Conservation (phyloP, 1,140 invertebrate genomes). For the Sycobia sp. region DNA sequence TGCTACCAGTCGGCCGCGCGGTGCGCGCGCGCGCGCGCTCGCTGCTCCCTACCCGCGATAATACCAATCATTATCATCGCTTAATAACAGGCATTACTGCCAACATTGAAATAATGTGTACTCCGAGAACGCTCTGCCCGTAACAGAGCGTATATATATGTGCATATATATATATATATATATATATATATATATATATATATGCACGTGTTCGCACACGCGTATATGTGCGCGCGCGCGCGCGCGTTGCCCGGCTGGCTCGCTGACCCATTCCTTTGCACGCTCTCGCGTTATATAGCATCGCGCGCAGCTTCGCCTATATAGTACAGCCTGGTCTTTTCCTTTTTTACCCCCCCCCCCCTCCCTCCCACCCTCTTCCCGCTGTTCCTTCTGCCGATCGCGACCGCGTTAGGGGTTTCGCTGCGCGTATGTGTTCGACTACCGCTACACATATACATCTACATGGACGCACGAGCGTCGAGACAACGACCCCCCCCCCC, state of each 20-base stretch:
- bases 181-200: no score
- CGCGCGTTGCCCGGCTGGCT: slow-evolving; percentile 46
- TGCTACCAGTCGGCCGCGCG: slow-evolving; percentile 58
- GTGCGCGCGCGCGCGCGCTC: slow-evolving; percentile 46
- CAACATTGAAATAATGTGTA: slow-evolving; percentile 63
- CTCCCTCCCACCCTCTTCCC: slow-evolving; percentile 12
- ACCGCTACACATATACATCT: no score
- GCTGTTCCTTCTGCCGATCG: not conserved
- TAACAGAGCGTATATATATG: slow-evolving; percentile 24
- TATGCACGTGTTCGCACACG: slow-evolving; percentile 8
- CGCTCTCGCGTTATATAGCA: slow-evolving; percentile 20
- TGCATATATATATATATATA: no score
- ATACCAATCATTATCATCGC: slow-evolving; percentile 65
- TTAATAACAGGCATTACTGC: slow-evolving; percentile 65
- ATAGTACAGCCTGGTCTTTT: no score
- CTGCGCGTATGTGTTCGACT: no score
- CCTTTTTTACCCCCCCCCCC: slow-evolving; percentile 23
- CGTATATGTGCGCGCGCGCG: not conserved
- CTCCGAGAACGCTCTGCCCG: no score
- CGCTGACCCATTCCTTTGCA: slow-evolving; percentile 51
- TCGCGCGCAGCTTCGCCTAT: not conserved
- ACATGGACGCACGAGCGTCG: no score
- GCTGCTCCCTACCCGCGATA: slow-evolving; percentile 57
- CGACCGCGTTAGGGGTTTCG: no score
- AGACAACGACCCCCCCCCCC: no score